phyloP scores from a whole-genome alignment of 2,797 vertebrate genomes.

The Linurgus olivaceus region DNA sequence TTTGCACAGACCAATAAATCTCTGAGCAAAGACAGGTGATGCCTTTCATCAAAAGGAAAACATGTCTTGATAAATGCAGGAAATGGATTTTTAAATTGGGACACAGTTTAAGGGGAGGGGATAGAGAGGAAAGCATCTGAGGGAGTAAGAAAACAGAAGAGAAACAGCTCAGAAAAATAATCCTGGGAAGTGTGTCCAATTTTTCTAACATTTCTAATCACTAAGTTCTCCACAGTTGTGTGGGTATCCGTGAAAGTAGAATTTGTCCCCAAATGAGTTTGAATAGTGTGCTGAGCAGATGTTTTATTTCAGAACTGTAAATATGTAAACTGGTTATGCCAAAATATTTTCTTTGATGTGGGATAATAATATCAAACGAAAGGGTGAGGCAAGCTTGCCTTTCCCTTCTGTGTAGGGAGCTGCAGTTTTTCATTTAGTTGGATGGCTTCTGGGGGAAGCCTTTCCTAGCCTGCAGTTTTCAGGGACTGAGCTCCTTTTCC shows the following conservation, averaged over 20 bases:
- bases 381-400: neutral
- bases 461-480: neutral
- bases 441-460: neutral
- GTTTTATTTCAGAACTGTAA: slow-evolving; percentile 36
- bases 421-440: neutral
- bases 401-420: neutral
- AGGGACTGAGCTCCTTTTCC: neutral
- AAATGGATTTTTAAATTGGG: slow-evolving; percentile 8
- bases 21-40: neutral
- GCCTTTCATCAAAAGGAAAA: neutral
- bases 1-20: neutral
- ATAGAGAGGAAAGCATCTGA: neutral
- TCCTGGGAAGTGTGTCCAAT: slow-evolving; percentile 36
- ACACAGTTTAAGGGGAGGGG: neutral
- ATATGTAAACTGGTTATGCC: slow-evolving; percentile 15
- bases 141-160: neutral
- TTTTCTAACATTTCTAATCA: slow-evolving; percentile 58
- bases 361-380: slow-evolving; percentile 40
- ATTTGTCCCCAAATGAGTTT: neutral
- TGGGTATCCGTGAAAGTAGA: neutral
- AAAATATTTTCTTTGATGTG: slow-evolving; percentile 61
- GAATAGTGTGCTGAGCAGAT: slow-evolving; percentile 1
- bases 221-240: neutral
- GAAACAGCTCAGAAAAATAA: slow-evolving; percentile 49
- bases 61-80: neutral